Percentiles rank a stretch among this genome's conserved stretches.
Conservation (phyloP, 2,113 vertebrate genomes). For the Anseranas semipalmata region DNA sequence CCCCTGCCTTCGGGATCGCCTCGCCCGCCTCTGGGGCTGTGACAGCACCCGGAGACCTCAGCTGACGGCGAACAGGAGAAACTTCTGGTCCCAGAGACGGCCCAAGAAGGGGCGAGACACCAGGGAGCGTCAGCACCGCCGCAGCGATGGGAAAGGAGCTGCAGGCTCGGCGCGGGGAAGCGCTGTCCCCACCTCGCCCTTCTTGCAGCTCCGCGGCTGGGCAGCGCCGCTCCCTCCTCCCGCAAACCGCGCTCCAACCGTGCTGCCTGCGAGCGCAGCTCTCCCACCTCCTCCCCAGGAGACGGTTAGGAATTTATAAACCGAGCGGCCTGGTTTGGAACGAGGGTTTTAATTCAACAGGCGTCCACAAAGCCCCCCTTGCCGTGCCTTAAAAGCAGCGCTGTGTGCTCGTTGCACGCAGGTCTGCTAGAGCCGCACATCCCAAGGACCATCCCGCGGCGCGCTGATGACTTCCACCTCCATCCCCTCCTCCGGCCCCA, state of each 20-base stretch:
- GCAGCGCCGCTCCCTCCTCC: not conserved
- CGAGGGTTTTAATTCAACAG: not conserved
- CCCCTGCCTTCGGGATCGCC: not conserved
- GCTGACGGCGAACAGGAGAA: not conserved
- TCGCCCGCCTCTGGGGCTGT: rapidly evolving
- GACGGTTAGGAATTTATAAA: not conserved
- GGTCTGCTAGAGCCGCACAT: not conserved
- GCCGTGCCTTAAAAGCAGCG: not conserved
- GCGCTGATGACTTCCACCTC: rapidly evolving
- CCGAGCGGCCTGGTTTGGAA: not conserved
- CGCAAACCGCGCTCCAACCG: rapidly evolving
- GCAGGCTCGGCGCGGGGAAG: not conserved
- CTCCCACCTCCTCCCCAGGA: not conserved
- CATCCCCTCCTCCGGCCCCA: not conserved
- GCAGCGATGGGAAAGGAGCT: rapidly evolving
- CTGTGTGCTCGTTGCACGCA: rapidly evolving
- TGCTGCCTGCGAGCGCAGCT: not conserved
- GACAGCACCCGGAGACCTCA: not conserved
- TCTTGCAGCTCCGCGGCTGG: no score
- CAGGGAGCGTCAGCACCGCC: not conserved
- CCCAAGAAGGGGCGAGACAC: not conserved
- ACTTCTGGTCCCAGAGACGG: not conserved
- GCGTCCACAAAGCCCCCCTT: not conserved
- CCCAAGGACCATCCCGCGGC: not conserved
- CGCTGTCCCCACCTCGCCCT: not conserved